Conservation (phyloP, 2,888 invertebrate species). For the Saturnia pavonia region DNA sequence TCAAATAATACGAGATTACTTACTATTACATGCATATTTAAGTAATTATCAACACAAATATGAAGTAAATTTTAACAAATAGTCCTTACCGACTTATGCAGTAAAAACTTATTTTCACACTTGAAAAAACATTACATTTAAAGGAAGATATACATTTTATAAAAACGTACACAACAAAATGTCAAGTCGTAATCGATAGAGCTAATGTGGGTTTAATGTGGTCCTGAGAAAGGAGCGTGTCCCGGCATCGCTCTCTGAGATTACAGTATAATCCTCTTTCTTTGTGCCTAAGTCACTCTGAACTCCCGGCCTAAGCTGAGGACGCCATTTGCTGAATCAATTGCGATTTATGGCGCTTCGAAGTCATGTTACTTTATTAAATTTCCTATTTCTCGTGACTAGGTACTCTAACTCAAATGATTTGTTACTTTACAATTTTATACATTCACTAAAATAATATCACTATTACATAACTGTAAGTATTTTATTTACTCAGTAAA, state of each 20-base stretch:
- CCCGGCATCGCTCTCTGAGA: conserved; percentile 62
- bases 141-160: background rate
- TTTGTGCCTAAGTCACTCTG: conserved; percentile 66
- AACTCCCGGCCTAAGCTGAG: conserved; percentile 46
- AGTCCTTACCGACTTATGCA: background rate
- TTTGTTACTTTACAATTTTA: background rate
- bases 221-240: conserved; percentile 63
- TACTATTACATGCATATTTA: background rate
- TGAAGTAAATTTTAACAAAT: background rate
- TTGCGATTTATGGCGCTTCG: conserved; percentile 52
- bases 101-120: background rate
- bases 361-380: conserved; percentile 32
- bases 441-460: too few relatives aligned
- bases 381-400: conserved; percentile 27
- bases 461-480: too few relatives aligned
- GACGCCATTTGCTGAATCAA: conserved; percentile 53
- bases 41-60: background rate
- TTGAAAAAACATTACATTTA: background rate
- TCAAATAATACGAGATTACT: too few relatives aligned
- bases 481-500: too few relatives aligned
- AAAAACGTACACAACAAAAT: conserved; percentile 42
- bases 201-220: conserved; percentile 75
- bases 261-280: conserved; percentile 71
- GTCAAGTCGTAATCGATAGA: conserved; percentile 67
- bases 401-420: conserved; percentile 20